Base-by-base conservation (phyloP, 2,797 vertebrate genomes). In the Tokudaia tokunoshimensis region DNA sequence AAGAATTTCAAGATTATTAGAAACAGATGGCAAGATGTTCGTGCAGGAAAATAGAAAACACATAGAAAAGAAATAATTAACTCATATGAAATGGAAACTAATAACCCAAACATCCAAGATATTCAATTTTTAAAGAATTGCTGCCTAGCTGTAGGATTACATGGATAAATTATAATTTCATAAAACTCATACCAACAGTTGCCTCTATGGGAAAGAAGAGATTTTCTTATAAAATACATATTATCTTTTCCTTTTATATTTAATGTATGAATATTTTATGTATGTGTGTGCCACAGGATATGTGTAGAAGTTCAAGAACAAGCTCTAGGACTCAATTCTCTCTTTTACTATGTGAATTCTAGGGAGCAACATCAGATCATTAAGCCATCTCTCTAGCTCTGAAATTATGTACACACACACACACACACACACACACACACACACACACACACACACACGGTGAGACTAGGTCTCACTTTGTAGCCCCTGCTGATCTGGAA, bases 1-100 rank as follows among this genome's bases (percentile, higher is more conserved):
- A 95, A 84, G 75, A 74, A 78, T 89, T 79, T 61, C 83, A 96
- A 92, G 61, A 91, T 85, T 82, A 94, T 88, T 80, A 24, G 85
- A 83, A 20, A 81, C 29, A 61, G 90, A 81, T 92, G 37, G n/a
- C 55, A 94, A 94, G 65, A 95, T 91, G 81, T 92, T 91, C 59
- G 85, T 75, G 2, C 79, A 87, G 76, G 26, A 91, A 92, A 96
- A 96, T 26, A 76, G 12, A 94, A 95, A 96, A 80, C 95, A 72
- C 29, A 92, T 81, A 67, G 22, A 9, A 74, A 82, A 84, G 80
- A 83, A 92, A 81, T 41, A 82, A 76, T 89, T 91, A 65, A 9
- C 92, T 65, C 72, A 24, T 29, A 78, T 8, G 83, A 89, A 97
- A 57, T 92, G 26, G 26, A 96, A 97, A 93, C 61, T 72, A 50